Evolutionary conservation across 2,888 invertebrate species (phyloP).

Genomic region (Hypomecis punctinalis): DNA sequence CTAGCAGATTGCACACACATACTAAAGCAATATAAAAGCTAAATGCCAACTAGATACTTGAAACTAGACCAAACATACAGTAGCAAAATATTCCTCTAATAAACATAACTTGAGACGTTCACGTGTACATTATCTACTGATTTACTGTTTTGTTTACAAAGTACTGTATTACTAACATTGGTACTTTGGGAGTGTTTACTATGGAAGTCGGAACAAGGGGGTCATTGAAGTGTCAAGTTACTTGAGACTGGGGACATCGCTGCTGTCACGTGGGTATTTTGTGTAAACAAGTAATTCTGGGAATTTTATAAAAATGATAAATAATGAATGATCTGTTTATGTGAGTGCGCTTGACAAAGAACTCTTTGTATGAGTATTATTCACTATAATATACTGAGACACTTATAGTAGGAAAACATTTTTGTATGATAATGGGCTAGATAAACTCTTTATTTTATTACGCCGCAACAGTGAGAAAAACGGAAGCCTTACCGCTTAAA

Average conservation of each 20-base stretch:
- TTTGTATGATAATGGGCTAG: no score
- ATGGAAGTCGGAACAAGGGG: conserved; percentile 26
- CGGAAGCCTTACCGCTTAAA: no score
- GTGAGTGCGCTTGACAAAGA: background rate
- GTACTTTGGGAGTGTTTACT: conserved; percentile 31
- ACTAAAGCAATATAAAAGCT: background rate
- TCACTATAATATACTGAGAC: no score
- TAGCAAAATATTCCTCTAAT: conserved; percentile 26
- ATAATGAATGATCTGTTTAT: background rate
- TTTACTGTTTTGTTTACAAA: conserved; percentile 38
- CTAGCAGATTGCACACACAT: background rate
- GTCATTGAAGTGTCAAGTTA: conserved; percentile 38
- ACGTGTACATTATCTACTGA: conserved; percentile 31
- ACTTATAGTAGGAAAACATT: no score
- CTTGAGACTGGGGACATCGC: conserved; percentile 15
- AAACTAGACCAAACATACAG: conserved; percentile 10
- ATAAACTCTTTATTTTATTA: no score
- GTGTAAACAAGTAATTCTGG: conserved; percentile 26
- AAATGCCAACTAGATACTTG: background rate
- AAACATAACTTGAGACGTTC: conserved; percentile 29
- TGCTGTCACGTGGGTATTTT: conserved; percentile 21
- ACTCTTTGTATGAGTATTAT: background rate
- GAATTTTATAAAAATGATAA: conserved; percentile 16
- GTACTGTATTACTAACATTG: background rate
- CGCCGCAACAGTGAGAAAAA: no score